Percentiles rank a stretch among this genome's conserved stretches.
These are phyloP conservation scores for Magallana ariakensis DNA, from an alignment of 1,140 invertebrate genomes.

Conservation along the genomic window DNA sequence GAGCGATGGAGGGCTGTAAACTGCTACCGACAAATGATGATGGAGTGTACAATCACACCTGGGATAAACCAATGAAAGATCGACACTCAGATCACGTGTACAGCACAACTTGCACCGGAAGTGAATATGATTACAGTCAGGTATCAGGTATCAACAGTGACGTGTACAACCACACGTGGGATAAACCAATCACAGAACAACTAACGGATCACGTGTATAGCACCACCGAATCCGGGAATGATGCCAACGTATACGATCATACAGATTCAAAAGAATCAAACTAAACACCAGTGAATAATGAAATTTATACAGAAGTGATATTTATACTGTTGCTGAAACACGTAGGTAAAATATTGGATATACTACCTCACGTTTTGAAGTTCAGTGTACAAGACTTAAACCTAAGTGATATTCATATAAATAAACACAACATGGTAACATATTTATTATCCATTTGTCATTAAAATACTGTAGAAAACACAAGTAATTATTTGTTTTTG, in stretches of 20 bases:
- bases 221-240: neutral
- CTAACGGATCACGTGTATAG: constrained; percentile 3
- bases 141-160: neutral
- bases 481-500: too few relatives aligned
- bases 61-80: neutral
- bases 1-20: neutral
- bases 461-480: too few relatives aligned
- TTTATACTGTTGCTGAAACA: too few relatives aligned
- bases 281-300: neutral
- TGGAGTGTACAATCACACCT: constrained; percentile 1
- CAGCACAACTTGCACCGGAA: neutral
- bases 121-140: too few relatives aligned
- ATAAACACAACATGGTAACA: too few relatives aligned
- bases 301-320: neutral
- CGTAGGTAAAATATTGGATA: too few relatives aligned
- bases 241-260: neutral
- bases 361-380: too few relatives aligned
- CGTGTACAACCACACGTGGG: constrained; percentile 16
- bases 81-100: neutral
- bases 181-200: neutral
- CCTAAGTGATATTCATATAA: too few relatives aligned
- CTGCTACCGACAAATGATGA: neutral
- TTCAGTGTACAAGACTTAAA: too few relatives aligned
- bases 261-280: neutral
- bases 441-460: too few relatives aligned